Percentiles rank a stretch among this genome's conserved stretches.
phyloP scores from a whole-genome alignment of 2,888 invertebrate species.

The Erannis defoliaria region DNA sequence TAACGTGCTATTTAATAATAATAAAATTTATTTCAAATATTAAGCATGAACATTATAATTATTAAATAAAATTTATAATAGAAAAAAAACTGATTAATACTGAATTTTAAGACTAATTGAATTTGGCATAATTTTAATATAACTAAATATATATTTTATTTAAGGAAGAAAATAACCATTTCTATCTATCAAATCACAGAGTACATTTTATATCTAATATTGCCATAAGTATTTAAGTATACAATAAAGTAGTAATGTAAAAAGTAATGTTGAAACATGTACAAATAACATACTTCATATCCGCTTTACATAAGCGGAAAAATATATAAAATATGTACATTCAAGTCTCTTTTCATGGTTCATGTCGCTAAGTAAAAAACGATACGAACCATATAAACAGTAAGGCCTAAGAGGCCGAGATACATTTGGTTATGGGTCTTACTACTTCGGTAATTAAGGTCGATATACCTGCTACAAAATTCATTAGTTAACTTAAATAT shows the following conservation, averaged over 20 bases:
- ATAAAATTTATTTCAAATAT: neutral
- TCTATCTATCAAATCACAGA: conserved; percentile 14
- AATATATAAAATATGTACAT: neutral
- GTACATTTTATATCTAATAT: neutral
- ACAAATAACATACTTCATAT: neutral
- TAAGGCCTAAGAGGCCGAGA: too few relatives aligned
- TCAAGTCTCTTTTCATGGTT: neutral
- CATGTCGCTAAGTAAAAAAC: neutral
- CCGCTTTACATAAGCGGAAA: conserved; percentile 2
- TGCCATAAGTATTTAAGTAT: neutral
- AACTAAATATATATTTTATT: neutral
- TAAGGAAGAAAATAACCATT: conserved; percentile 10
- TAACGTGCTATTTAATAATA: neutral
- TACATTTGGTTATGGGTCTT: neutral
- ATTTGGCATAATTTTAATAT: conserved; percentile 23
- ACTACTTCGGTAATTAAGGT: neutral
- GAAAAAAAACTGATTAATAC: conserved; percentile 19
- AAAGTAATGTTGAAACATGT: neutral
- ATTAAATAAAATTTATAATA: neutral
- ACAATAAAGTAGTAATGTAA: neutral
- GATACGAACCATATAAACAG: too few relatives aligned
- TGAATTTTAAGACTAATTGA: neutral
- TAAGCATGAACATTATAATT: conserved; percentile 1
- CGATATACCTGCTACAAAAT: too few relatives aligned
- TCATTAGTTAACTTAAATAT: too few relatives aligned